Evolutionary conservation across 2,113 vertebrate genomes (phyloP).

Genomic region (Tautogolabrus adspersus): DNA sequence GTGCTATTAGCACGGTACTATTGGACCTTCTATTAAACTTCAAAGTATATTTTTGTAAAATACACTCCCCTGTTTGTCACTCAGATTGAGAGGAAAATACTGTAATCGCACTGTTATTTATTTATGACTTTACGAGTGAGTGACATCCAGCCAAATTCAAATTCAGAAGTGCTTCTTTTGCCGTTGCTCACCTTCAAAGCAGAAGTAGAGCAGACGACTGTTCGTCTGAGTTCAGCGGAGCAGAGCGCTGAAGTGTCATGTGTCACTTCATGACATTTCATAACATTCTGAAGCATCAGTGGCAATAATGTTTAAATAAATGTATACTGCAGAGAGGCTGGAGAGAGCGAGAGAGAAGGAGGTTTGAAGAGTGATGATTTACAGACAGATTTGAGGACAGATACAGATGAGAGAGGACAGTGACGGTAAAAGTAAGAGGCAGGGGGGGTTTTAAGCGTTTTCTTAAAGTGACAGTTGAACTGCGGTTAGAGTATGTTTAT

Average conservation of each 20-base stretch:
- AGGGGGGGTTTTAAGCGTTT: not conserved
- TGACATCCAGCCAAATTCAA: not conserved
- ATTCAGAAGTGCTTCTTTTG: not conserved
- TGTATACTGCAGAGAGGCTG: not conserved
- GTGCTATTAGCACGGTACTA: no score
- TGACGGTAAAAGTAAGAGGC: not conserved
- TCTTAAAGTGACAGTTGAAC: not conserved
- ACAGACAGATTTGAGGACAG: not conserved
- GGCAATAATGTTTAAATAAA: conserved; percentile 2
- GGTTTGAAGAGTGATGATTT: not conserved
- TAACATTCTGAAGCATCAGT: not conserved
- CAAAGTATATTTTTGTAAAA: no score
- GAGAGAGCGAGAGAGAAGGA: not conserved
- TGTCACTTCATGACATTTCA: not conserved
- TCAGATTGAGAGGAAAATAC: not conserved
- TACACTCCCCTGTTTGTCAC: not conserved
- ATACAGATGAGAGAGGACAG: not conserved
- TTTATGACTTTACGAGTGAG: not conserved
- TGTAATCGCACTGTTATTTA: not conserved
- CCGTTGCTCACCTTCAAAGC: not conserved
- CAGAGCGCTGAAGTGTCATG: not conserved
- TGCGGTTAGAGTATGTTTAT: not conserved
- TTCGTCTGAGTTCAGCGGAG: not conserved
- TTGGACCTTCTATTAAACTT: no score
- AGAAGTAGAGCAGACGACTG: not conserved